Evolutionary conservation across 2,888 invertebrate species (phyloP).

Genomic region (Acronicta alni): DNA sequence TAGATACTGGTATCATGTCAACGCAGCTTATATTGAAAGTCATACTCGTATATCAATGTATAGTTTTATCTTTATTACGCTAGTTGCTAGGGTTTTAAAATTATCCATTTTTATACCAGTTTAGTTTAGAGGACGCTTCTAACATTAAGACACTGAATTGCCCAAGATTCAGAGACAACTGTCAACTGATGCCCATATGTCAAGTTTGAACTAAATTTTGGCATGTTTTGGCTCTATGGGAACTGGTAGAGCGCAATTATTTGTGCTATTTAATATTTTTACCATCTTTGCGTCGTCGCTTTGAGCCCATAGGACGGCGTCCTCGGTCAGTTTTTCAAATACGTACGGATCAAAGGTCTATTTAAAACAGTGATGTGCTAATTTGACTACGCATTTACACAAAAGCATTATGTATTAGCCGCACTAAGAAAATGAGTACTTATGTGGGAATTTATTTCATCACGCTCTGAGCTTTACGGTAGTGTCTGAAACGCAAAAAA

Average conservation of each 20-base stretch:
- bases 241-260: too few species aligned
- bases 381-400: constrained; percentile 59
- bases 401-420: constrained; percentile 60
- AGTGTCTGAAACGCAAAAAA: constrained; percentile 4
- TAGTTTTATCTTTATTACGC: too few species aligned
- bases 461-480: constrained; percentile 37
- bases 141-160: too few species aligned
- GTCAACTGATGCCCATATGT: too few species aligned
- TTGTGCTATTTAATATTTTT: too few species aligned
- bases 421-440: constrained; percentile 52
- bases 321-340: background rate
- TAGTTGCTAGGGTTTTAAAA: too few species aligned
- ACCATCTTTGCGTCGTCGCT: background rate
- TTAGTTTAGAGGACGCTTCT: too few species aligned
- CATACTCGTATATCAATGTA: too few species aligned
- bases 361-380: constrained; percentile 50
- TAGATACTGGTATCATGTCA: background rate
- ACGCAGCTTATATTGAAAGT: background rate
- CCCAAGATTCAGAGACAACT: too few species aligned
- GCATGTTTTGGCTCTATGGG: too few species aligned
- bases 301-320: background rate
- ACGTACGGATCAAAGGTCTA: constrained; percentile 39
- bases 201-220: too few species aligned
- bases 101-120: too few species aligned
- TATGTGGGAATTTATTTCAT: constrained; percentile 53